phyloP scores from a whole-genome alignment of 2,888 invertebrate species.

The Adineta ricciae region DNA sequence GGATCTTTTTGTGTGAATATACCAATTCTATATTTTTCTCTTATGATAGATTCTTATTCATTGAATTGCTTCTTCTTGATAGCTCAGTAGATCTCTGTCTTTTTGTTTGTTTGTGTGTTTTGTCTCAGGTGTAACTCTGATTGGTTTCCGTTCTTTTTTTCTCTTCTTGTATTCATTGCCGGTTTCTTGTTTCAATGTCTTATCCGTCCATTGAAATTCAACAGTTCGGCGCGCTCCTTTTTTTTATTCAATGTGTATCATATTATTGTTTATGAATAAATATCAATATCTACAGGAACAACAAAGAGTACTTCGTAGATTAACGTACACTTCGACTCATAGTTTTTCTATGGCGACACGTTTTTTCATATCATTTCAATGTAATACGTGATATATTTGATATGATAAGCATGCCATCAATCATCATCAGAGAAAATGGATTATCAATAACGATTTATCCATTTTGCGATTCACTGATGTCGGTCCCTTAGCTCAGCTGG shows the following conservation, averaged over 20 bases:
- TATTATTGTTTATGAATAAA: neutral
- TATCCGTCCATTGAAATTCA: neutral
- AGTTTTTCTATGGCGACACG: too few species aligned
- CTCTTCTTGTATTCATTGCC: neutral
- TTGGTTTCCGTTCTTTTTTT: too few species aligned
- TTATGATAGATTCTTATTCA: neutral
- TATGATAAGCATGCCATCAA: too few species aligned
- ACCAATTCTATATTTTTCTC: neutral
- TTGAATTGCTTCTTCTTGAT: slow-evolving; percentile 9
- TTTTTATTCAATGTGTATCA: neutral
- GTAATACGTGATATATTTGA: too few species aligned
- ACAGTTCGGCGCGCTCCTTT: neutral
- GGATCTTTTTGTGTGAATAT: too few species aligned
- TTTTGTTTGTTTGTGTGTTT: neutral
- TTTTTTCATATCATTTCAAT: too few species aligned
- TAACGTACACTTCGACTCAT: too few species aligned
- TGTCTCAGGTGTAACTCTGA: neutral
- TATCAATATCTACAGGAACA: neutral
- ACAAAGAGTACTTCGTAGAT: too few species aligned
- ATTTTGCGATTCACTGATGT: neutral
- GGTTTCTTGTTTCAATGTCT: neutral
- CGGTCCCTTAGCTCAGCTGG: slow-evolving; percentile 11
- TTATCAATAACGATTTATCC: neutral
- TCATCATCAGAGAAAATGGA: too few species aligned
- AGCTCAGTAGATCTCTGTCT: neutral